Base-by-base conservation (phyloP, 2,888 invertebrate genomes). In the Phyllotreta striolata region DNA sequence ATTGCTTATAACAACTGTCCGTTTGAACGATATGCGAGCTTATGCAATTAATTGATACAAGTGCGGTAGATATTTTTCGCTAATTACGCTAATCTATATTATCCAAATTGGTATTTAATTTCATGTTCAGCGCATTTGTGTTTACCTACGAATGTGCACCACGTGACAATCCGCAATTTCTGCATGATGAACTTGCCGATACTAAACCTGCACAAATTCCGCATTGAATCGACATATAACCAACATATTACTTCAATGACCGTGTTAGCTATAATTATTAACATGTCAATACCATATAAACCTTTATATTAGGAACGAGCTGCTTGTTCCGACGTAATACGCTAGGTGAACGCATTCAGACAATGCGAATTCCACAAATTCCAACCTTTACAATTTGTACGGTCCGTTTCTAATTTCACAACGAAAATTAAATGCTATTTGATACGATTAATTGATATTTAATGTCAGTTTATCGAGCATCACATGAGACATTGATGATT, bases 141-240 rank as follows among this genome's bases (percentile, higher is more conserved):
- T 10, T 55, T 24, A 24, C 24, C 24, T 24, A 24, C 4, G 4
- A 24, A 24, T 24, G 24, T 46, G 10, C 24, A 46, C 12, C 44
- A 56, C 44, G 47, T 39, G 49, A 40, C 13, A 49, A 47, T 39
- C 13, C 37, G 3, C 39, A 58, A 41, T 51, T 51, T 59, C 51
- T 40, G 41, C 59, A 41, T 59, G 51, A 59, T 59, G 38, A 51
- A 59, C 35, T 51, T 10, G 13, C 41, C n/a, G 40, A 40, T 24
- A 59, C 8, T 52, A 52, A 60, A 52, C 44, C 51, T 51, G 44
- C 57, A 41, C 59, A 62, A 62, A 65, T 59, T 65, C 55, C 55
- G 55, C 62, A 66, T 66, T 58, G 59, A 66, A 59, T 66, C 62
- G 40, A 56, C 62, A 65, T 55, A 59, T 66, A 66, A 62, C 65